Base-by-base conservation (phyloP, 2,888 invertebrate genomes). In the Xylota segnis region DNA sequence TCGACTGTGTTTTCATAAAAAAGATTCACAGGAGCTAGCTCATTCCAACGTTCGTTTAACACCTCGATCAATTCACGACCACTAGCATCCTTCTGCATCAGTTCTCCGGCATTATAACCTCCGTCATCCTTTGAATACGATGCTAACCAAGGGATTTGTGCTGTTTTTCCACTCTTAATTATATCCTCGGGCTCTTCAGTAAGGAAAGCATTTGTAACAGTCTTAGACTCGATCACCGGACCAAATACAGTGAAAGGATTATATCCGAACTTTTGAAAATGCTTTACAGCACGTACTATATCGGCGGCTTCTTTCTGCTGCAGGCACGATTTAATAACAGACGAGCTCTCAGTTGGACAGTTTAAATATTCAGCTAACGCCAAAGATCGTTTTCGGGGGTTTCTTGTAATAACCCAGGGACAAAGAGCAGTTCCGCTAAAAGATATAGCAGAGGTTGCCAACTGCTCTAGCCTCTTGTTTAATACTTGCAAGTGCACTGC, bases 401-500 rank as follows among this genome's bases (percentile, higher is more conserved):
- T 89, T 5, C 74, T 34, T 1, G 93, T 92, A 68, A 95, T 92
- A 0, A 94, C 92, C 94, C 94, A 95, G 0, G 95, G 93, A 72
- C 94, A 93, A 14, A 96, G 92, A 0, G 95, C 94, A 1, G 94
- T 93, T 0, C 96, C 96, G 89, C 96, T 96, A 90, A 94, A 94
- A 0, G 96, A 95, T 68, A 86, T 87, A 0, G 89, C 89, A 7
- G 71, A 75, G 4, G 87, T 77, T 4, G 82, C 89, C 29, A 87
- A 71, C 2, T 88, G 63, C 12, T 77, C 61, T 1, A 90, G 88
- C 5, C 89, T 76, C 9, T 94, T 94, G 0, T 95, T 94, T 12
- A 96, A 88, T 87, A 95, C 94, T 87, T 96, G 96, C 86, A 96
- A 94, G 90, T 96, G 96, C 0, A 95, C 95, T 88, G 96, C 95